These are phyloP conservation scores for Tapirus terrestris DNA, from an alignment of 2,113 vertebrate species.

Conservation along the genomic window DNA sequence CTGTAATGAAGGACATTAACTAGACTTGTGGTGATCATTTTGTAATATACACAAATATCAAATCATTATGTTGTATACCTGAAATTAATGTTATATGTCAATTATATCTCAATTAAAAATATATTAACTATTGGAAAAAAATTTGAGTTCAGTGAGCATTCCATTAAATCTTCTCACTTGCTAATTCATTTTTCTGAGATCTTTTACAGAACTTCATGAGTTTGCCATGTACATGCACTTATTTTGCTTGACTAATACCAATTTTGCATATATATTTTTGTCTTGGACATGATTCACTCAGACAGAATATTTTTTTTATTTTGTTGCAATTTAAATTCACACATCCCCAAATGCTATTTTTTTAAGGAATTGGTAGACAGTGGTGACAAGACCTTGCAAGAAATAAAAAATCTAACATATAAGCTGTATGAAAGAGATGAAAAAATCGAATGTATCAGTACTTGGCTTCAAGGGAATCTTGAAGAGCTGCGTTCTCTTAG, in stretches of 20 bases:
- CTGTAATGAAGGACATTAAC: neutral
- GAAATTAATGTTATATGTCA: neutral
- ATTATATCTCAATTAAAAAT: neutral
- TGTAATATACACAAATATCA: neutral
- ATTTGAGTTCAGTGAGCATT: neutral
- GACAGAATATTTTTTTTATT: neutral
- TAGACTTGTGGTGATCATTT: neutral
- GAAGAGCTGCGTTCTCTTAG: constrained; percentile 70
- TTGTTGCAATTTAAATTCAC: neutral
- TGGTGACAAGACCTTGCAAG: constrained; percentile 72
- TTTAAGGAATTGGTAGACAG: constrained; percentile 71
- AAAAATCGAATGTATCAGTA: constrained; percentile 70
- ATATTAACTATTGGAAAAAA: neutral
- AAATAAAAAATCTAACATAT: constrained; percentile 61
- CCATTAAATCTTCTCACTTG: neutral
- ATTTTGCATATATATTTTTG: neutral
- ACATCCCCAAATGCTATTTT: neutral
- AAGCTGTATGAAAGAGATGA: constrained; percentile 72
- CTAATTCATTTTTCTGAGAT: neutral
- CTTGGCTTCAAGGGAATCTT: constrained; percentile 73
- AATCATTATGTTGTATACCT: neutral
- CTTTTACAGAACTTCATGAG: neutral
- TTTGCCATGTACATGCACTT: neutral
- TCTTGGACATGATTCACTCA: neutral
- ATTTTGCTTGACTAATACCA: neutral